phyloP scores from a whole-genome alignment of 1,140 invertebrate species.

The Pararge aegeria region DNA sequence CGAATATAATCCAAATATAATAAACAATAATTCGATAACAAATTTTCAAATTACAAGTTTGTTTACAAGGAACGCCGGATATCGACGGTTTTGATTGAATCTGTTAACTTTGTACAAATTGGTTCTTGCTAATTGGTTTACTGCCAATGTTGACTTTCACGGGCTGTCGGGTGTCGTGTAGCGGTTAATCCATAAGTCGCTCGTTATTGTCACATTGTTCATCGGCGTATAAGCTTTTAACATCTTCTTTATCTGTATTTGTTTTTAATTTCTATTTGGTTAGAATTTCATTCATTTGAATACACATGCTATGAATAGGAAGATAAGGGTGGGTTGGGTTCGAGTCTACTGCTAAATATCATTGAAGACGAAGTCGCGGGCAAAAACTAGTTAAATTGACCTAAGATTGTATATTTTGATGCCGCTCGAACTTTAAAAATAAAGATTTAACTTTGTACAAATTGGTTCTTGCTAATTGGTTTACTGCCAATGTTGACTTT shows the following conservation, averaged over 20 bases:
- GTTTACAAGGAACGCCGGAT: conserved; percentile 13
- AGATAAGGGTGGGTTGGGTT: no score
- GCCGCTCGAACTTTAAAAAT: no score
- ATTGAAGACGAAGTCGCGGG: no score
- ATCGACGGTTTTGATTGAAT: conserved; percentile 40
- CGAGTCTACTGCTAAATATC: no score
- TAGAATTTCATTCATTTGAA: not conserved
- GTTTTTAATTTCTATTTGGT: no score
- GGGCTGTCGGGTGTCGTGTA: not conserved
- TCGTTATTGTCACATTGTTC: conserved; percentile 1
- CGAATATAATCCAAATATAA: not conserved
- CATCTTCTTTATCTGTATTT: no score
- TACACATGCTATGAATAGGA: no score
- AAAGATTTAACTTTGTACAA: conserved; percentile 38
- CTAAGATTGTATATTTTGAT: no score
- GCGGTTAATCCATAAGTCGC: conserved; percentile 11
- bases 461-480: conserved; percentile 46
- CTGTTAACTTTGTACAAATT: conserved; percentile 41
- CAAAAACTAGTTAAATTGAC: no score
- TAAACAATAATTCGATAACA: not conserved
- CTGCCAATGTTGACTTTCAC: conserved; percentile 16
- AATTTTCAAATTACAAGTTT: conserved; percentile 13
- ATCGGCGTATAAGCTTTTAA: not conserved
- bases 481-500: conserved; percentile 21
- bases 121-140: conserved; percentile 42